These are phyloP conservation scores for Trematomus bernacchii DNA, from an alignment of 2,797 vertebrate genomes.

Conservation along the genomic window DNA sequence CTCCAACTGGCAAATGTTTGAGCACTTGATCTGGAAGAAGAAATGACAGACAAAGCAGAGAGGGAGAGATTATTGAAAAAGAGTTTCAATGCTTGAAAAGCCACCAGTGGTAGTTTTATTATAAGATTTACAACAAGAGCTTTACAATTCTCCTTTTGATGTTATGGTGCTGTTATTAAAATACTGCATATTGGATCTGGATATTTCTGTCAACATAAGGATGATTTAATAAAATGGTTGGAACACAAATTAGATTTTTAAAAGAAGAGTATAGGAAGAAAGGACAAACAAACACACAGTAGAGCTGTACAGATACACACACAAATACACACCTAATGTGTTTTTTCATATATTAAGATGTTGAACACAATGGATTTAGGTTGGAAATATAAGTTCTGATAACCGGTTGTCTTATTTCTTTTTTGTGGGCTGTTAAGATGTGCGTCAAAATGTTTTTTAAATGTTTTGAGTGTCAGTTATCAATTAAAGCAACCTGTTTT, in stretches of 20 bases:
- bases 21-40: slow-evolving; percentile 86
- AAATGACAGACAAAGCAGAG: slow-evolving; percentile 53
- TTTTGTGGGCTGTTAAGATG: too few species aligned
- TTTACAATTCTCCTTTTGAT: not conserved
- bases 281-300: not conserved
- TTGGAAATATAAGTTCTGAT: not conserved
- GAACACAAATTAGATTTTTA: not conserved
- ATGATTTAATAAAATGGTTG: not conserved
- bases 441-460: not conserved
- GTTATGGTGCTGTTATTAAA: not conserved
- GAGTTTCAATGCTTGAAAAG: slow-evolving; percentile 11
- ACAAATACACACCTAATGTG: not conserved
- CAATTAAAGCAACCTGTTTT: not conserved
- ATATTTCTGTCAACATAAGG: not conserved
- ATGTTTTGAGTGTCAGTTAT: not conserved
- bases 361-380: not conserved
- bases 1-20: slow-evolving; percentile 94
- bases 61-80: slow-evolving; percentile 37
- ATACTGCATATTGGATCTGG: not conserved
- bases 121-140: not conserved
- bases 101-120: not conserved
- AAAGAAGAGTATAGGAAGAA: not conserved
- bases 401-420: not conserved
- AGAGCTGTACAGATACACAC: not conserved
- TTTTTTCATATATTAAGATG: too few species aligned